Percentiles rank a stretch among this genome's conserved stretches.
phyloP scores from a whole-genome alignment of 2,888 invertebrate genomes.

The Luffia ferchaultella region DNA sequence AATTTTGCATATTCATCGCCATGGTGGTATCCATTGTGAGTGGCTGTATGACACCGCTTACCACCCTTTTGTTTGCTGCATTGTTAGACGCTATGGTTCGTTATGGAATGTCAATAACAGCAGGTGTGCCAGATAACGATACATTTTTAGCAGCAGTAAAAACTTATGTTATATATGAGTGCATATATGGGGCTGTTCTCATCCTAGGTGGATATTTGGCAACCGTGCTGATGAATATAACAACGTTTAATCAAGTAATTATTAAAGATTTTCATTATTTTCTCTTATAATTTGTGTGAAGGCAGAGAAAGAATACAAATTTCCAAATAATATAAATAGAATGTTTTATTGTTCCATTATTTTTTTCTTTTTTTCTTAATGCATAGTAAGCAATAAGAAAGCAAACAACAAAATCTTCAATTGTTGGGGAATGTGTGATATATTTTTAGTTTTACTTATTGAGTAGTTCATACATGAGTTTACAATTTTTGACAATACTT shows the following conservation, averaged over 20 bases:
- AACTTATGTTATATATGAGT: constrained; percentile 69
- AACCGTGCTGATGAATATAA: constrained; percentile 73
- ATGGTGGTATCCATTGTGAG: constrained; percentile 64
- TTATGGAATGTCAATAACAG: constrained; percentile 32
- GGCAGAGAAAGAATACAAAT: no score
- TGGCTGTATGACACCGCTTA: constrained; percentile 72
- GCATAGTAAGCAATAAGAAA: no score
- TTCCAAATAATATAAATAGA: no score
- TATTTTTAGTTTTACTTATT: no score
- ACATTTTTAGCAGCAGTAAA: constrained; percentile 55
- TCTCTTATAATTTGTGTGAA: no score
- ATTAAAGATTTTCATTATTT: no score
- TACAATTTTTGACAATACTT: no score
- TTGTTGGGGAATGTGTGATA: no score
- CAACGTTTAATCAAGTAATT: constrained; percentile 74
- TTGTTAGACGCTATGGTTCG: constrained; percentile 71
- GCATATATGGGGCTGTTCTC: constrained; percentile 66
- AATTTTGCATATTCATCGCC: constrained; percentile 64
- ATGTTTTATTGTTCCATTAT: no score
- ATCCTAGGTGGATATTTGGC: constrained; percentile 70
- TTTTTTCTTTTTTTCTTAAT: no score
- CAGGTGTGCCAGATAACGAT: constrained; percentile 27
- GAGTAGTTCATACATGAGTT: no score
- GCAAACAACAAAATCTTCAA: no score
- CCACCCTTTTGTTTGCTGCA: constrained; percentile 73